Evolutionary conservation across 2,797 vertebrate species (phyloP), one percentile per base, ranked within the genome.

Genomic region (Danio albolineatus): DNA sequence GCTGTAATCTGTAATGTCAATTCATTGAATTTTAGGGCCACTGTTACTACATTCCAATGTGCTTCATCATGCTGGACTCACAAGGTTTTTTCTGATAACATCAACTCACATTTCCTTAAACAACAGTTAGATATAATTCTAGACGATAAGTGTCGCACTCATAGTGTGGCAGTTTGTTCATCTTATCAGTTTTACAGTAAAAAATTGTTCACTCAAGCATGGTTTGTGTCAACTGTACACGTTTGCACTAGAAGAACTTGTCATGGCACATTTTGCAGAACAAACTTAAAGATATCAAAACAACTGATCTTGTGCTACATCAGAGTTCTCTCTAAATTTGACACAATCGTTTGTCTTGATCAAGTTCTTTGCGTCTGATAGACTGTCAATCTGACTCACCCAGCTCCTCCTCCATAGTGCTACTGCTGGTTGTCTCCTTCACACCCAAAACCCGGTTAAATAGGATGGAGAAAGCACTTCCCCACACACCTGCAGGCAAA

Each of bases 361-460:
- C 10, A 28, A 46, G 28, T 53, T 53, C n/a, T 39, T 53, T 38
- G 9, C 5, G 5, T 56, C 4, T 66, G 19, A 53, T 21, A 53
- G 49, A n/a, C 39, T 28, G 28, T 3, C 28, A 60, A 16, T 78
- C n/a, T 48, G 66, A 46, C 64, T 91, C 95, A 99, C 98, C 98
- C 88, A 99, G 84, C 91, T 99, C 98, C 89, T 99, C 97, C 88
- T 99, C 98, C 98, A 99, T 99, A 70, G 98, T 99, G 82, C 94
- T 93, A 66, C 91, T 89, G 0, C 95, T 83, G 21, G 80, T 85
- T 64, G 92, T 94, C 85, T 95, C 95, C 65, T 96, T 96, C 87
- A 99, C 93, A 6, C 97, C 98, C 61, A 99, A 91, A 17, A 99
- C 97, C 92, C 98, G 94, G 94, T 99, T 99, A 91, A 99, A 97